These are phyloP conservation scores for Merops nubicus DNA, from an alignment of 2,113 vertebrate species.

Conservation along the genomic window DNA sequence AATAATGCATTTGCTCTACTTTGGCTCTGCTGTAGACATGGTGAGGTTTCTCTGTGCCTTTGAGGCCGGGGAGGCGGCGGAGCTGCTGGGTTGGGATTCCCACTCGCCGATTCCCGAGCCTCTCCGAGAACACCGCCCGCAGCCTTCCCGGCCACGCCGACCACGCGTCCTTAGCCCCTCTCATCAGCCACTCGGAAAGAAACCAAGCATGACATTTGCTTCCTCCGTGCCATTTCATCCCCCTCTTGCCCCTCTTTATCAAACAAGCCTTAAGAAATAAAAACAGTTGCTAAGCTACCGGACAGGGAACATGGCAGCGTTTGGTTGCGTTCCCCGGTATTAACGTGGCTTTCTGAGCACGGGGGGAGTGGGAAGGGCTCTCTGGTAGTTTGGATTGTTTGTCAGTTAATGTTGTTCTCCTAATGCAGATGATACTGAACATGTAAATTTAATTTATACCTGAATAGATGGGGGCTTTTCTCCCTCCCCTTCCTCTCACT, in stretches of 20 bases:
- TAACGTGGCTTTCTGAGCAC: background rate
- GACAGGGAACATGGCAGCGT: background rate
- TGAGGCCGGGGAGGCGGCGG: background rate
- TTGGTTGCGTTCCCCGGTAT: background rate
- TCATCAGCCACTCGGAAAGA: background rate
- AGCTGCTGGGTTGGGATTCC: background rate
- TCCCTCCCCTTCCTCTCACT: background rate
- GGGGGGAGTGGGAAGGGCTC: background rate
- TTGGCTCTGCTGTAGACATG: background rate
- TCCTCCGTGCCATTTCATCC: slow-evolving; percentile 44
- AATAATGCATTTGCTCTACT: slow-evolving; percentile 52
- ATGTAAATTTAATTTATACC: background rate
- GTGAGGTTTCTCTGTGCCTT: background rate
- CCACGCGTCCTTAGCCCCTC: background rate
- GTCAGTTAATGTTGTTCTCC: background rate
- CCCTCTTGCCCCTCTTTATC: slow-evolving; percentile 6
- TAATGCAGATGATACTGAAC: background rate
- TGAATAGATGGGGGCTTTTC: background rate
- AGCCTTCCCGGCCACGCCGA: background rate
- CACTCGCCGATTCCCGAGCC: fast-evolving
- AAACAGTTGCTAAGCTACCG: slow-evolving; percentile 72
- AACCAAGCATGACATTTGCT: slow-evolving; percentile 20
- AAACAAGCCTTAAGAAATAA: slow-evolving; percentile 27
- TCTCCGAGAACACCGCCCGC: fast-evolving
- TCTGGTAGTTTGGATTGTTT: background rate